These are phyloP conservation scores for Teleopsis dalmanni DNA, from an alignment of 1,140 invertebrate species.

Conservation along the genomic window DNA sequence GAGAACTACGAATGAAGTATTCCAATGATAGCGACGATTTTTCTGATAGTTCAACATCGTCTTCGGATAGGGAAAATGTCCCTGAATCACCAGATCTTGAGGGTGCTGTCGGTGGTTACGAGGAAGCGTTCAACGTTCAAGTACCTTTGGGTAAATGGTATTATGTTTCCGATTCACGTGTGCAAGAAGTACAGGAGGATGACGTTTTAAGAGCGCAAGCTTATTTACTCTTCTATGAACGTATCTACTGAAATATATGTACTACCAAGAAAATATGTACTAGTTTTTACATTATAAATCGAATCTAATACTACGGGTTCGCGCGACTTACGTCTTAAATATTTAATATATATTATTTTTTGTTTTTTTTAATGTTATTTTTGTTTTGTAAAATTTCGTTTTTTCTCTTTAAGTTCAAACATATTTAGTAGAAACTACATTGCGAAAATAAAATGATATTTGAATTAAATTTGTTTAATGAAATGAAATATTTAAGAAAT, in stretches of 20 bases:
- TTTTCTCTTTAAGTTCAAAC: not conserved
- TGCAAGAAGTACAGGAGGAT: constrained; percentile 70
- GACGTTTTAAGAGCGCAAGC: constrained; percentile 81
- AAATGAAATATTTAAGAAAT: no score
- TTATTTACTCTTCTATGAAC: constrained; percentile 96
- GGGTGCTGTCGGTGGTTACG: constrained; percentile 25
- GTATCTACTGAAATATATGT: constrained; percentile 55
- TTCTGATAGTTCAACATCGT: constrained; percentile 47
- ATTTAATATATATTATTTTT: not conserved
- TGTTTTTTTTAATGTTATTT: not conserved
- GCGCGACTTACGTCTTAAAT: not conserved
- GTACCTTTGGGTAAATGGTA: constrained; percentile 80
- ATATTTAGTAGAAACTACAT: not conserved
- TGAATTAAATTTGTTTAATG: no score
- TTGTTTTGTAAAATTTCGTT: no score
- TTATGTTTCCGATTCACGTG: constrained; percentile 82
- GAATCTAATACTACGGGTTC: not conserved
- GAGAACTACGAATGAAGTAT: constrained; percentile 29
- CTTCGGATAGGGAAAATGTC: constrained; percentile 39
- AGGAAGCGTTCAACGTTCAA: constrained; percentile 43
- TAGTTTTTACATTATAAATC: not conserved
- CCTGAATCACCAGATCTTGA: constrained; percentile 46
- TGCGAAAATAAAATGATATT: no score
- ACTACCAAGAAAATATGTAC: not conserved
- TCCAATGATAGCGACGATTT: constrained; percentile 46